Percentiles rank a stretch among this genome's conserved stretches.
Evolutionary conservation across 2,113 vertebrate species (phyloP).

Genomic region (Chaenogobius annularis): DNA sequence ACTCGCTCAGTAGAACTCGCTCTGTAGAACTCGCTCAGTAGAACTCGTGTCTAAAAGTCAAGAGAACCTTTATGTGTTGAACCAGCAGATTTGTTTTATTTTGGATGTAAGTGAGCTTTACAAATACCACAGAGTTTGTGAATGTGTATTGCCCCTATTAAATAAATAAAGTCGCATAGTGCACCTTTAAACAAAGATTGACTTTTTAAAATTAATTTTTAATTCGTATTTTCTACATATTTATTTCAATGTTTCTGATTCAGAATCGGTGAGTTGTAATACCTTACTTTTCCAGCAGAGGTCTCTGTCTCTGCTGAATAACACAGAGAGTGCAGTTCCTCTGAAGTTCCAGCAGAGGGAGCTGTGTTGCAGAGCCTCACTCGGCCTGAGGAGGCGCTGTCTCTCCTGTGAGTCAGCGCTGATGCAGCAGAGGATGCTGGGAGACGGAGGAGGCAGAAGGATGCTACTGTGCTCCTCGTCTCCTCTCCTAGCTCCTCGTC

Average conservation of each 20-base stretch:
- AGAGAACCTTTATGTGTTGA: too few relatives aligned
- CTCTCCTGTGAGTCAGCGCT: not conserved
- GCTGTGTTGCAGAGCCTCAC: not conserved
- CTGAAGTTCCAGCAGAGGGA: not conserved
- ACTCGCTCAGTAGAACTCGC: too few relatives aligned
- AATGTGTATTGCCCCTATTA: too few relatives aligned
- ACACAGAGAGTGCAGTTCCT: not conserved
- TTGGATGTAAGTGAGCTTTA: too few relatives aligned
- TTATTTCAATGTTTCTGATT: not conserved
- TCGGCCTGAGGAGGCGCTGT: not conserved
- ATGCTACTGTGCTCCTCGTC: not conserved
- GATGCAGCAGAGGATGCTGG: conserved; percentile 7
- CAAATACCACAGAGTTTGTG: too few relatives aligned
- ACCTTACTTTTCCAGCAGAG: not conserved
- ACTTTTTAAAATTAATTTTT: too few relatives aligned
- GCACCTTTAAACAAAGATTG: too few relatives aligned
- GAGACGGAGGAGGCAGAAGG: conserved; percentile 2
- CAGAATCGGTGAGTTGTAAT: not conserved
- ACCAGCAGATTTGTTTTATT: too few relatives aligned
- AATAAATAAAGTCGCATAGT: too few relatives aligned
- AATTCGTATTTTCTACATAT: not conserved
- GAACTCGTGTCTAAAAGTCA: too few relatives aligned
- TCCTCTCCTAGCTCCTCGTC: not conserved
- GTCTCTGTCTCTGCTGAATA: too few relatives aligned
- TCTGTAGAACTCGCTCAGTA: too few relatives aligned